Conservation (phyloP, 2,888 invertebrate species). For the Conus canariensis region DNA sequence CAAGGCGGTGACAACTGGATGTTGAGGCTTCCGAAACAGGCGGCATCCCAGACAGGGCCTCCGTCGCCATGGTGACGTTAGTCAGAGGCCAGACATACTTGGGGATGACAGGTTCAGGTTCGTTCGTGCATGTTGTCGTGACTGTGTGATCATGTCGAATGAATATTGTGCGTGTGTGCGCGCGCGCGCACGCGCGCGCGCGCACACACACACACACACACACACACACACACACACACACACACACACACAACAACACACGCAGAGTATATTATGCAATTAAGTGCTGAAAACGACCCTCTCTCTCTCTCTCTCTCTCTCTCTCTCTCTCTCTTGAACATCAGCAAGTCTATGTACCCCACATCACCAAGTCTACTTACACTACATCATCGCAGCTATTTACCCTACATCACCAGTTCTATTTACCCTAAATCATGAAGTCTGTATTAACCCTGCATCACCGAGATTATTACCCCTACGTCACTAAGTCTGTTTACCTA, state of each 20-base stretch:
- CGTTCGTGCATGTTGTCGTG: background rate
- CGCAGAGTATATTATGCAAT: background rate
- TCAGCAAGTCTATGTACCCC: no score
- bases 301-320: no score
- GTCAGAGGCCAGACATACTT: background rate
- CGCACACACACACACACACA: background rate
- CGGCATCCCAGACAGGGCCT: background rate
- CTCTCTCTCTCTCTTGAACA: no score
- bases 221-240: constrained; percentile 10
- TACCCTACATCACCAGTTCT: no score
- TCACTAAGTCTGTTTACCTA: no score
- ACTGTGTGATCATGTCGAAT: background rate
- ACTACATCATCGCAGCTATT: no score
- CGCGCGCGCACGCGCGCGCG: background rate
- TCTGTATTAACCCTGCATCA: no score
- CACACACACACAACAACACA: background rate
- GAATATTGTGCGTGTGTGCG: background rate
- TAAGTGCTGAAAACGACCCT: no score
- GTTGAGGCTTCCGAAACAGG: background rate
- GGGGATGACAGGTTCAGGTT: background rate
- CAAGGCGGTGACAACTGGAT: background rate
- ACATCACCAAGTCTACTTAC: no score
- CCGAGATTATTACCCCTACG: no score
- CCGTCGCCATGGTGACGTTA: background rate
- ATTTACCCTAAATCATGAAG: no score